Percentiles rank a stretch among this genome's conserved stretches.
These are phyloP conservation scores for Xylota sylvarum DNA, from an alignment of 2,888 invertebrate genomes.

Conservation along the genomic window DNA sequence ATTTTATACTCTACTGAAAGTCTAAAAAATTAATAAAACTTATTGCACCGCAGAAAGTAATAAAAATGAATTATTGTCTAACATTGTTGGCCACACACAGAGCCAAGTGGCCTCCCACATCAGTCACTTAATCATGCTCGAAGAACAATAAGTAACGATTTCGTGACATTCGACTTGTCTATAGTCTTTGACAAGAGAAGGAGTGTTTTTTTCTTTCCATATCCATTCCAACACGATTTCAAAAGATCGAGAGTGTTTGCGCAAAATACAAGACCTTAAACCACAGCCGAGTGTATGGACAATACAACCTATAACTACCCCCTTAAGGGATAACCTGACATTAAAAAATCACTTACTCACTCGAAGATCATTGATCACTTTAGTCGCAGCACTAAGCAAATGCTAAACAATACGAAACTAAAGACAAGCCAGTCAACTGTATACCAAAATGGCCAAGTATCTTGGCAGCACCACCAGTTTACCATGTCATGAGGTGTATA, in stretches of 20 bases:
- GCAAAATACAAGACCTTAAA: conserved; percentile 1
- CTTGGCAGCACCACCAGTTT: conserved; percentile 30
- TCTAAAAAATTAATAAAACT: too few relatives aligned
- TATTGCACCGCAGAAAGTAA: too few relatives aligned
- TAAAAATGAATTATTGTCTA: background rate
- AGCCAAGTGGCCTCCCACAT: conserved; percentile 5
- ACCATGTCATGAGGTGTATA: conserved; percentile 63
- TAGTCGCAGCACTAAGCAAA: background rate
- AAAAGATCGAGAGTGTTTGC: conserved; percentile 43
- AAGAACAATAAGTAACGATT: conserved; percentile 26
- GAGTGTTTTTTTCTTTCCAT: conserved; percentile 43
- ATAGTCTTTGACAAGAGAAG: conserved; percentile 7
- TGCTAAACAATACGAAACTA: conserved; percentile 11
- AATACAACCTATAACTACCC: conserved; percentile 60
- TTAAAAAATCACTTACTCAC: conserved; percentile 78
- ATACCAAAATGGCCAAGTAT: conserved; percentile 12
- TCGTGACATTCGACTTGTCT: conserved; percentile 44
- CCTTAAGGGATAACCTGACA: conserved; percentile 76
- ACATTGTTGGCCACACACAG: background rate
- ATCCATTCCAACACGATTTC: conserved; percentile 39
- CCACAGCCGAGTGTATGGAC: conserved; percentile 6
- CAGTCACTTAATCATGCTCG: conserved; percentile 43
- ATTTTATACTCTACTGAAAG: too few relatives aligned
- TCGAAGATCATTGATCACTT: conserved; percentile 62
- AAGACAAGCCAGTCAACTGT: conserved; percentile 25